Evolutionary conservation across 2,113 vertebrate species (phyloP), one percentile per base, ranked within the genome.

Genomic region (Eretmochelys imbricata): DNA sequence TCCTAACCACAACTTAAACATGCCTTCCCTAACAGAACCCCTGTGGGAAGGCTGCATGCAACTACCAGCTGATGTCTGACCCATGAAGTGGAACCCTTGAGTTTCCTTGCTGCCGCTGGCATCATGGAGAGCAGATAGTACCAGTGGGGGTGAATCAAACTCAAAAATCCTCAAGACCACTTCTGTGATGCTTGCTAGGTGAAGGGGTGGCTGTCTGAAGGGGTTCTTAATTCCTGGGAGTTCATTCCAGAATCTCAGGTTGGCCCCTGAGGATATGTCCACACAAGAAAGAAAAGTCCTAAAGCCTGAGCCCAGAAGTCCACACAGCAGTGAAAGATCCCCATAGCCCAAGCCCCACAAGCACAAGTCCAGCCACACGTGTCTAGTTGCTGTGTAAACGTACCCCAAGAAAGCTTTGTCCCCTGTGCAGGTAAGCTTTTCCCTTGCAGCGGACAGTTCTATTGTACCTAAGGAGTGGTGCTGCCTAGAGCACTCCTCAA

Each of bases 101-200:
- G 0, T 87, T 91, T 80, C 54, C 31, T 13, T 88, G 54, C 55
- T 7, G 14, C 12, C 12, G 6, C 17, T 90, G 51, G 46, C 6
- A 82, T 29, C 22, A 50, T 6, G 88, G 87, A 87, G 84, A 76
- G 14, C 75, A 84, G 48, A 65, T 9, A 50, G 16, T 87, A 35
- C n/a, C 53, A 0, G 0, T 22, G 80, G 19, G 86, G 80, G n/a
- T 48, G 31, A 3, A 25, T 38, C 69, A 19, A 82, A 53, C 8
- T 10, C 69, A 57, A 12, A 57, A 57, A 0, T 84, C 48, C n/a
- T 91, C 89, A 82, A 14, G 80, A 80, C 42, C 49, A 13, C 2
- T 5, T 90, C 24, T 22, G 53, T 62, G 5, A 91, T 89, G 31
- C 53, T 46, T 88, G 17, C 31, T 24, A 87, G 8, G 6, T 48